Evolutionary conservation across 2,888 invertebrate species (phyloP).

Genomic region (Lordiphosa andalusiaca): DNA sequence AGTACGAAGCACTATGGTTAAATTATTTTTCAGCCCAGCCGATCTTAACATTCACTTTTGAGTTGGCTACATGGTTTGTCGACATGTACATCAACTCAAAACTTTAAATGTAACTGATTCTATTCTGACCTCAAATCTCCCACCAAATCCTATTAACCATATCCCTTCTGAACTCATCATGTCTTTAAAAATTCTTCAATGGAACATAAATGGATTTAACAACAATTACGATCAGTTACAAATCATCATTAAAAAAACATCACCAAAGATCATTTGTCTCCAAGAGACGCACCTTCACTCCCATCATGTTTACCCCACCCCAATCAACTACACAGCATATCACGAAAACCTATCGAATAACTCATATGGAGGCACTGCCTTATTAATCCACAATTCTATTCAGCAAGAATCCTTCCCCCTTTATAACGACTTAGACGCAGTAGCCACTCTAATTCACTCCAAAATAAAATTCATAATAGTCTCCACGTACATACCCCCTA

Average conservation of each 20-base stretch:
- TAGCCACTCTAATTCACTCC: neutral
- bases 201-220: neutral
- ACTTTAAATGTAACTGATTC: conserved; percentile 1
- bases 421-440: neutral
- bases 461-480: neutral
- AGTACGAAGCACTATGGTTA: neutral
- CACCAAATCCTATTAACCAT: neutral
- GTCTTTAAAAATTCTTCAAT: neutral
- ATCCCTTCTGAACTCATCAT: neutral
- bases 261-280: neutral
- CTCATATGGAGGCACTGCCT: neutral
- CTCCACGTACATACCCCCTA: neutral
- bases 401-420: neutral
- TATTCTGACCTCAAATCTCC: neutral
- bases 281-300: neutral
- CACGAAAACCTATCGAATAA: neutral
- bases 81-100: neutral
- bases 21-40: neutral
- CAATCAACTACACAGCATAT: neutral
- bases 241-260: neutral
- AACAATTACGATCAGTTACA: neutral
- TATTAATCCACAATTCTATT: neutral
- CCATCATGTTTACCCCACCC: neutral
- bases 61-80: neutral
- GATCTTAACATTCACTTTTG: neutral